Base-by-base conservation (phyloP, 2,113 vertebrate species). In the Menura novaehollandiae region DNA sequence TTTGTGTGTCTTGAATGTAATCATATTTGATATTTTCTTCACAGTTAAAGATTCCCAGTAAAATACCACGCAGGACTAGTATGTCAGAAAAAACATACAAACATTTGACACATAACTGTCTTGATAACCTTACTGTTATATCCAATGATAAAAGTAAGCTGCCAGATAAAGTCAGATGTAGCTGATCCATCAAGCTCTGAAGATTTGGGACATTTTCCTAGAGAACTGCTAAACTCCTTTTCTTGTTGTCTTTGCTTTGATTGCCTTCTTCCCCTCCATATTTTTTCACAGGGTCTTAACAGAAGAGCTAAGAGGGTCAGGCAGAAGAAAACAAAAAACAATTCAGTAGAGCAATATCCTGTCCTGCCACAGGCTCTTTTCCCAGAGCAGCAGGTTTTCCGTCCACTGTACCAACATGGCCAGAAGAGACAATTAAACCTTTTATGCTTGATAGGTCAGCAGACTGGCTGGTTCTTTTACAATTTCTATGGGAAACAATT, bases 401-500 rank as follows among this genome's bases (percentile, higher is more conserved):
- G 72, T 85, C 26, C 33, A 15, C 39, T 49, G 11, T 86, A 81
- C 60, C 62, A 95, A 67, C 49, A 71, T n/a, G 37, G 39, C 51
- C 62, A 85, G 59, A 89, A 88, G 24, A 82, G 32, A 81, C 44
- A 90, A 94, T 85, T 87, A 87, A 88, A 67, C 7, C 24, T 67
- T 87, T 95, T 83, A 30, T 80, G 43, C 69, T 84, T 88, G 33
- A 35, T 62, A 87, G n/a, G 35, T 15, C 56, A 64, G 32, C 28
- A 86, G 49, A 69, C 47, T 90, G 33, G 19, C 37, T 85, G 28
- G 39, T 60, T 37, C 35, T 79, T 92, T 71, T 32, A 30, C 53
- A 78, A 77, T 85, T 93, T 93, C 68, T 81, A 44, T 83, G 89
- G 39, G 83, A 91, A 96, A 91, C 14, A 91, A 52, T n/a, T 69